Base-by-base conservation (phyloP, 1,140 invertebrate species). In the Nomia melanderi region DNA sequence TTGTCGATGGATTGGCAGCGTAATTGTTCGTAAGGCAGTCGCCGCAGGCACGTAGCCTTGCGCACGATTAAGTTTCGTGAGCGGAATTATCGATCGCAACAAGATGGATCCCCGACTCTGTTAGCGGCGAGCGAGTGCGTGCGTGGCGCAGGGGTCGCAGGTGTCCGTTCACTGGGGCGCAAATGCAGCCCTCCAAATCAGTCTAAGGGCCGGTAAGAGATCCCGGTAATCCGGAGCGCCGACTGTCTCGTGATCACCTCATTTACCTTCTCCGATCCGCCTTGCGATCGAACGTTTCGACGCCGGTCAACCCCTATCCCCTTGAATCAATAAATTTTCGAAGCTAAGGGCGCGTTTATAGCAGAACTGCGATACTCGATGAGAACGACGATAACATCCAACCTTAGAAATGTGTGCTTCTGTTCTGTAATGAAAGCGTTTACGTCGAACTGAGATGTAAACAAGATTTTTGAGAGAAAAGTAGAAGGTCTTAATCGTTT, bases 41-140 rank as follows among this genome's bases (percentile, higher is more conserved):
- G 0, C 4, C 50, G 25, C 33, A 29, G 25, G 54, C 33, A 41
- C 50, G 66, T 23, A 20, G 3, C 8, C 2, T 5, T 5, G 17
- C 4, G 7, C 14, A 9, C 39, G 41, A 47, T 62, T 72, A 36
- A 63, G 60, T 64, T 53, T 23, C 44, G 57, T 33, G 39, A 20
- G 33, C 59, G 59, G 59, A 62, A 62, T 36, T 50, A 50, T 20
- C 63, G 63, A 65, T 47, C 27, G n/a, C n/a, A 6, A 75, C 17
- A 27, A 33, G 39, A 66, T 66, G 50, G 39, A 74, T 74, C 50
- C 56, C n/a, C 23, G 56, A 67, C 23, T 14, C 33, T 14, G 53
- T 67, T 67, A 57, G 29, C 36, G 31, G 31, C 5, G n/a, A n/a
- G n/a, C 29, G n/a, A n/a, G n/a, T n/a, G n/a, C n/a, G 23, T 62